Conservation (phyloP, 2,113 vertebrate species). For the Sapayoa aenigma region DNA sequence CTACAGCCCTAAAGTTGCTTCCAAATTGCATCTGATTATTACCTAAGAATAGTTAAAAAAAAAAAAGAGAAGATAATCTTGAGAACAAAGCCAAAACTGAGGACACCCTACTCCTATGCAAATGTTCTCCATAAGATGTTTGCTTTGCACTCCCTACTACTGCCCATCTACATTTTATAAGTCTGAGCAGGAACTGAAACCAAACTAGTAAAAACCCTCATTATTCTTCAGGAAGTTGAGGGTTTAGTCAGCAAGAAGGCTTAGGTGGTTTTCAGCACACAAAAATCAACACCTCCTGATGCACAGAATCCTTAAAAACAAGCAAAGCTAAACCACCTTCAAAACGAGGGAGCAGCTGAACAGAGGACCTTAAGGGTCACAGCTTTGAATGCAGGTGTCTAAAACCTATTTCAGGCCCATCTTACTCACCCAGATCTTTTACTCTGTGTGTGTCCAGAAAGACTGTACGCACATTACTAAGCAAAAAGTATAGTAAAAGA, state of each 20-base stretch:
- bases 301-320: not conserved
- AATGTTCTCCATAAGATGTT: rapidly evolving
- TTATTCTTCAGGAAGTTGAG: not conserved
- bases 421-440: not conserved
- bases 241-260: not conserved
- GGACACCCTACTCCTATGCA: not conserved
- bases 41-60: not conserved
- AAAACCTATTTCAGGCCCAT: not conserved
- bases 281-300: not conserved
- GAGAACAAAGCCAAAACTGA: not conserved
- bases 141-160: not conserved
- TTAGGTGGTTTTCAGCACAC: not conserved
- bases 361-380: not conserved
- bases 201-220: not conserved
- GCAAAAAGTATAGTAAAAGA: not conserved
- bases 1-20: not conserved
- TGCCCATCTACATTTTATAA: not conserved
- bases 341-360: not conserved
- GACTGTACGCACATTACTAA: not conserved
- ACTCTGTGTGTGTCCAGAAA: not conserved
- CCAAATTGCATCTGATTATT: not conserved
- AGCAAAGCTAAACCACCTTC: not conserved
- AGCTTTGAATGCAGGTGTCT: not conserved
- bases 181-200: not conserved
- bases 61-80: not conserved